These are phyloP conservation scores for Micropterix aruncella DNA, from an alignment of 2,888 invertebrate genomes.

Conservation along the genomic window DNA sequence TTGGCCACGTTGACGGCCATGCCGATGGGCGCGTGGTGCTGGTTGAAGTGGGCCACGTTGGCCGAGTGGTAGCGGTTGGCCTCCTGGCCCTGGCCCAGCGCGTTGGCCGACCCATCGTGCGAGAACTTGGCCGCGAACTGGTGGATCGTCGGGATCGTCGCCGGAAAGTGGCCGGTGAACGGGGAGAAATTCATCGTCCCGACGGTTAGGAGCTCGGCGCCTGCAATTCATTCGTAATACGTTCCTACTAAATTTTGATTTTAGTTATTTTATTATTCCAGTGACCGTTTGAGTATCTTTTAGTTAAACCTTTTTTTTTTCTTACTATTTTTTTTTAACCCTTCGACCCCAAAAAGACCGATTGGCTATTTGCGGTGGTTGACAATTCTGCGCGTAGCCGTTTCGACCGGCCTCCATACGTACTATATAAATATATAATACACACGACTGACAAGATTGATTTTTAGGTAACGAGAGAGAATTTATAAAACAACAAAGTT, in stretches of 20 bases:
- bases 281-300: background rate
- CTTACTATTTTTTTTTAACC: no score
- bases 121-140: conserved; percentile 68
- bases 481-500: no score
- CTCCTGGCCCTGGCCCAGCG: conserved; percentile 24
- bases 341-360: no score
- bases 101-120: conserved; percentile 26
- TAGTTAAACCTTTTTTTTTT: no score
- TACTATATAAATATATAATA: no score
- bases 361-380: no score
- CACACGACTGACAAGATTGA: no score
- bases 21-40: conserved; percentile 33
- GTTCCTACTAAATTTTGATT: no score
- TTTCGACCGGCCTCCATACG: no score
- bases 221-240: conserved; percentile 9
- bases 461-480: no score
- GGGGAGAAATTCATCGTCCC: conserved; percentile 71
- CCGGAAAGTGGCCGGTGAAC: conserved; percentile 67
- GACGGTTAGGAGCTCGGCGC: conserved; percentile 5
- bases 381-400: no score
- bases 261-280: no score
- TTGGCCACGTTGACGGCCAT: conserved; percentile 43
- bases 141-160: conserved; percentile 66
- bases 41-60: conserved; percentile 37
- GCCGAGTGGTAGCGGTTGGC: conserved; percentile 19